A percentile compares a stretch with the other conserved stretches of the same genome.
These are phyloP conservation scores for Mercenaria mercenaria DNA, from an alignment of 1,140 invertebrate species.

Conservation along the genomic window DNA sequence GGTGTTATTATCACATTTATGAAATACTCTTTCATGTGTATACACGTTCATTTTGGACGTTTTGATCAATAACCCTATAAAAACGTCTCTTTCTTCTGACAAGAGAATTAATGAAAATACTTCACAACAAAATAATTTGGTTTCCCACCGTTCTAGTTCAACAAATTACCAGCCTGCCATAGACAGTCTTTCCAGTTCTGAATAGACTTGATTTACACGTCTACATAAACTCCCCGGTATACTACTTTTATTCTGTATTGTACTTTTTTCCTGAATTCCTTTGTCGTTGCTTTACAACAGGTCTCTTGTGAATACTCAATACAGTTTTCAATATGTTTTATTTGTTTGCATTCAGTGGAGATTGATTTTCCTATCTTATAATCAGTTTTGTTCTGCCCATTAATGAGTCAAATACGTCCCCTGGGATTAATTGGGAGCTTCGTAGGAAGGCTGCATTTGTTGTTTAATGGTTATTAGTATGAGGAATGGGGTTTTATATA, in stretches of 20 bases:
- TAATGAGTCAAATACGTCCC: constrained; percentile 36
- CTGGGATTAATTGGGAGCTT: not conserved
- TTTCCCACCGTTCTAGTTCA: not conserved
- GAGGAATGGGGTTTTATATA: not conserved
- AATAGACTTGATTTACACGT: not conserved
- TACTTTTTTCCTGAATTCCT: not conserved
- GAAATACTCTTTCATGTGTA: no score
- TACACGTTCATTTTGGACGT: no score
- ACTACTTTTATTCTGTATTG: not conserved
- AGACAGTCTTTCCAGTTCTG: not conserved
- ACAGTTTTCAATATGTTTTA: constrained; percentile 3
- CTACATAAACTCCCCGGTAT: not conserved
- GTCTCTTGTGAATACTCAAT: not conserved
- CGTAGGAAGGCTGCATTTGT: not conserved
- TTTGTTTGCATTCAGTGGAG: constrained; percentile 18
- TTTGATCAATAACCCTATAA: no score
- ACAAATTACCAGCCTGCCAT: not conserved
- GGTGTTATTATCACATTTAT: no score
- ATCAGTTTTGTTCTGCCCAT: constrained; percentile 23
- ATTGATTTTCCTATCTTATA: constrained; percentile 51
- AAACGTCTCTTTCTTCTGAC: no score
- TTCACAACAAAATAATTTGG: not conserved
- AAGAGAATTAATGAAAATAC: no score
- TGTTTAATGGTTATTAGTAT: constrained; percentile 43
- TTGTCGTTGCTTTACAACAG: not conserved